Evolutionary conservation across 2,888 invertebrate species (phyloP).

Genomic region (Lithophane semibrunnea): DNA sequence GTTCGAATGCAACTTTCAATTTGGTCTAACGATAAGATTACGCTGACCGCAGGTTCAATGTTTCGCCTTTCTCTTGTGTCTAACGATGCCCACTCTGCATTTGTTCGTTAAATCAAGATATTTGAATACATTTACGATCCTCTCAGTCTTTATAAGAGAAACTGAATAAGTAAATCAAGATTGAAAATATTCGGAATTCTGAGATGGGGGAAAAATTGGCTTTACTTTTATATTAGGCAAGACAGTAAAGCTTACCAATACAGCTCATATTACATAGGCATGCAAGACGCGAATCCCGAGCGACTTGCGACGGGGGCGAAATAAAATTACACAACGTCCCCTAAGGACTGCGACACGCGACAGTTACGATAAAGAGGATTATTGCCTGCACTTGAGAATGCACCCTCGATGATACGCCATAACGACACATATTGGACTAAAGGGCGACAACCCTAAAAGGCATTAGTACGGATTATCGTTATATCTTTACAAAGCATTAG

Average conservation of each 20-base stretch:
- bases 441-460: constrained; percentile 81
- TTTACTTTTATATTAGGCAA: constrained; percentile 59
- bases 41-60: constrained; percentile 7
- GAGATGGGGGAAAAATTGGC: constrained; percentile 51
- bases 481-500: constrained; percentile 85
- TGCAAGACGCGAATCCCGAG: constrained; percentile 74
- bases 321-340: constrained; percentile 84
- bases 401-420: constrained; percentile 79
- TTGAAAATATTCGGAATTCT: constrained; percentile 31
- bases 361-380: constrained; percentile 85
- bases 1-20: constrained; percentile 53
- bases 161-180: constrained; percentile 39
- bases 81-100: constrained; percentile 17
- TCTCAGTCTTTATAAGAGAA: constrained; percentile 14
- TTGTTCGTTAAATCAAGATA: constrained; percentile 35
- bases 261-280: constrained; percentile 75
- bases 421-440: constrained; percentile 78
- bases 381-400: constrained; percentile 86
- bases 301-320: constrained; percentile 73
- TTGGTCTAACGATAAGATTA: constrained; percentile 36
- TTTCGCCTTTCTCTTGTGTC: constrained; percentile 45
- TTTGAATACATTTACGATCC: neutral
- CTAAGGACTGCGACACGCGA: constrained; percentile 79
- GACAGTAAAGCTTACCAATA: constrained; percentile 63
- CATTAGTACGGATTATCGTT: constrained; percentile 85